Evolutionary conservation across 2,797 vertebrate species (phyloP), one percentile per base, ranked within the genome.

Genomic region (Onychomys leucogaster): DNA sequence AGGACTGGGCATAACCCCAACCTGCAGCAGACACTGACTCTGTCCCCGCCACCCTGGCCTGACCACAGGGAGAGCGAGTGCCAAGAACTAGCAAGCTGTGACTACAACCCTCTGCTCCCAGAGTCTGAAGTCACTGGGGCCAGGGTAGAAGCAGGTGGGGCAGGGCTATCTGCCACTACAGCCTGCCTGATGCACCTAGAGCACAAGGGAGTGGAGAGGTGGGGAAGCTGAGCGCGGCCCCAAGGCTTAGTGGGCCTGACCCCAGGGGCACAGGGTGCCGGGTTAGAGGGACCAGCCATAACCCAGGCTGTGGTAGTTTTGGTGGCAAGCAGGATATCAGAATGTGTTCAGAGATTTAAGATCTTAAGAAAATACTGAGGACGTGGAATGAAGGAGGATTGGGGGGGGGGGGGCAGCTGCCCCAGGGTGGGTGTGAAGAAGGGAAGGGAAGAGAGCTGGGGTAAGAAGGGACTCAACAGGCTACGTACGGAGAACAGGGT

Each of bases 261-360:
- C 4, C 0, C 16, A 37, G 61, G 37, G 12, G 0, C 11, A 2
- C 6, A 5, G 3, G 29, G 0, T 17, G 52, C 8, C 49, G 10
- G 46, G 14, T 1, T 2, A 11, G 34, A 27, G 21, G 19, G 63
- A 5, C 19, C 46, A 5, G 16, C 9, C 7, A 8, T 10, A 0
- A 3, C 10, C 2, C 43, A 12, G 75, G 37, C 19, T 12, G 0
- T 1, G 0, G 16, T 46, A 0, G 0, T 37, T 27, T 3, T 3
- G 12, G 32, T 19, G 12, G 52, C 46, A 17, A n/a, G 16, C 43
- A 9, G 43, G 65, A 43, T 5, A 1, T 2, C 0, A 0, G 4
- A 7, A 1, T 43, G 5, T 63, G 34, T 0, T 14, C 2, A n/a
- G 71, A 49, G 34, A 3, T 49, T 37, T 16, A 27, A 37, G 75